Evolutionary conservation across 1,140 invertebrate species (phyloP).

Genomic region (Cotesia vestalis): DNA sequence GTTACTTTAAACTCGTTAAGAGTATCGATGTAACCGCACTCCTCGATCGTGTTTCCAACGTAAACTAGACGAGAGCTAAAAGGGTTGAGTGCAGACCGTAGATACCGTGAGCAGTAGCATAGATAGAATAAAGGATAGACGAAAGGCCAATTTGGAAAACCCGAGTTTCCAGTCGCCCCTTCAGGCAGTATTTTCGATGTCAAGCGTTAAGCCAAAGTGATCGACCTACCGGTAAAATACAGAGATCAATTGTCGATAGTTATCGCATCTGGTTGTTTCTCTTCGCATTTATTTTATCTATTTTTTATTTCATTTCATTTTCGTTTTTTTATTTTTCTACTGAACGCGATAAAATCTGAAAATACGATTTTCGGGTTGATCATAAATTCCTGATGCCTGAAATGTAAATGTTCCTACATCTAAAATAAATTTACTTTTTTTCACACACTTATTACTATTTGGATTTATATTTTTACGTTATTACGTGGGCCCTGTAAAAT

Average conservation of each 20-base stretch:
- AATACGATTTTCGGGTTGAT: conserved; percentile 14
- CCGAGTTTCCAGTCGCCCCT: background rate
- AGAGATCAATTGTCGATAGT: conserved; percentile 15
- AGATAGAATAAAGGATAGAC: background rate
- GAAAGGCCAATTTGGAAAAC: conserved; percentile 8
- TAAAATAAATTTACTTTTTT: conserved; percentile 29
- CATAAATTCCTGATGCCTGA: conserved; percentile 14
- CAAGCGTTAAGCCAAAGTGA: conserved; percentile 24
- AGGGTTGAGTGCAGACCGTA: background rate
- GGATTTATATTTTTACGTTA: conserved; percentile 6
- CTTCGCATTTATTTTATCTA: background rate
- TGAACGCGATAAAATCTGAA: conserved; percentile 15
- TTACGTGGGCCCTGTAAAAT: background rate
- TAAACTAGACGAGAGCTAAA: conserved; percentile 7
- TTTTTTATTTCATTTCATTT: background rate
- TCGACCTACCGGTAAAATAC: conserved; percentile 11
- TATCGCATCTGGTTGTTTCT: conserved; percentile 11
- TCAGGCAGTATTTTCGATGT: conserved; percentile 16
- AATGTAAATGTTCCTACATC: conserved; percentile 17
- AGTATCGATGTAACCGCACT: conserved; percentile 29
- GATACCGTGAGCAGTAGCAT: no score
- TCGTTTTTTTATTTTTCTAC: background rate
- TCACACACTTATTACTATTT: conserved; percentile 24
- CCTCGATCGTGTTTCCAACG: conserved; percentile 21
- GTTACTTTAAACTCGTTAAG: conserved; percentile 32